A percentile compares a stretch with the other conserved stretches of the same genome.
Conservation (phyloP, 2,888 invertebrate species). For the Zootermopsis nevadensis region DNA sequence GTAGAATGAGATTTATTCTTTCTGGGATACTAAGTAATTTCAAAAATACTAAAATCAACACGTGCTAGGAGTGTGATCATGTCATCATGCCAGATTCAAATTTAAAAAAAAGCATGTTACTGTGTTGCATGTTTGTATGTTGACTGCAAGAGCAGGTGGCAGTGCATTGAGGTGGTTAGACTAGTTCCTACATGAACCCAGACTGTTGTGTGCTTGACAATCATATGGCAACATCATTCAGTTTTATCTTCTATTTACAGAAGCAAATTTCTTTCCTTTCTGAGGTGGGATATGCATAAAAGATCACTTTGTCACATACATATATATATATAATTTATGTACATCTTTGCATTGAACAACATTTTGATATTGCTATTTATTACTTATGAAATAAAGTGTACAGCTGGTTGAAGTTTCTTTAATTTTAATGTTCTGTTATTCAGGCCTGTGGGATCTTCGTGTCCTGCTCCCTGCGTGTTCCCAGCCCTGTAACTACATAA, state of each 20-base stretch:
- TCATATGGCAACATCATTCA: slow-evolving; percentile 1
- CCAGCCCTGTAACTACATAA: too few species aligned
- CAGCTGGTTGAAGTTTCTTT: neutral
- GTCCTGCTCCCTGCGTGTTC: too few species aligned
- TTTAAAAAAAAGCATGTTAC: too few species aligned
- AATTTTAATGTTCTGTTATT: neutral
- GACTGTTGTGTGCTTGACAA: neutral
- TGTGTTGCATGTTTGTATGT: too few species aligned
- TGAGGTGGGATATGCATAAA: neutral
- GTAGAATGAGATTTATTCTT: too few species aligned
- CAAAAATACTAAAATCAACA: too few species aligned
- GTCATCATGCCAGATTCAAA: too few species aligned
- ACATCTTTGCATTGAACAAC: slow-evolving; percentile 4
- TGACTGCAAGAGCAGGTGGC: neutral
- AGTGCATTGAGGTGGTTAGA: neutral
- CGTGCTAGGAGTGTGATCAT: too few species aligned
- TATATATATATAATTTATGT: slow-evolving; percentile 1
- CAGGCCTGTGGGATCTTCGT: too few species aligned
- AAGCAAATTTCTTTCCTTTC: neutral
- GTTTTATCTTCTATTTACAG: neutral
- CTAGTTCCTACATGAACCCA: neutral
- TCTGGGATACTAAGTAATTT: too few species aligned
- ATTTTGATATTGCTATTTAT: slow-evolving; percentile 27
- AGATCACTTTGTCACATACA: neutral
- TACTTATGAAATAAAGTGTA: slow-evolving; percentile 27